phyloP scores from a whole-genome alignment of 1,140 invertebrate species.

The Drosophila quadrilineata region DNA sequence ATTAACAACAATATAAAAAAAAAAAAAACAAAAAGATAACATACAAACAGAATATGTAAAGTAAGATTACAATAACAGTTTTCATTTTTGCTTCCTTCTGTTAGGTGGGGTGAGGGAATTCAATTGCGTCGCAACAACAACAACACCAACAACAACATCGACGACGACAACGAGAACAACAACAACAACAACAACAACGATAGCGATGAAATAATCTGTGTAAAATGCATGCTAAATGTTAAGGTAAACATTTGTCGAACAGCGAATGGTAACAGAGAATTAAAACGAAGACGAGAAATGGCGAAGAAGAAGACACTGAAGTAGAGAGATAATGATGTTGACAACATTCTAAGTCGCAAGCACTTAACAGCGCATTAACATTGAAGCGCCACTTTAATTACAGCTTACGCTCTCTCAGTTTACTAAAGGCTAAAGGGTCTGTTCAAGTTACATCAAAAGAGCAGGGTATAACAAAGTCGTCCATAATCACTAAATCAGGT shows the following conservation, averaged over 20 bases:
- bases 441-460: too few relatives aligned
- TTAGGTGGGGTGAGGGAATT: background rate
- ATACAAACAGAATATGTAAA: too few relatives aligned
- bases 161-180: too few relatives aligned
- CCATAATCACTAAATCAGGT: background rate
- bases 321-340: background rate
- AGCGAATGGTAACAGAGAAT: background rate
- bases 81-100: too few relatives aligned
- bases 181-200: conserved; percentile 14
- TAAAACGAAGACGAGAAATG: too few relatives aligned
- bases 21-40: too few relatives aligned
- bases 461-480: background rate
- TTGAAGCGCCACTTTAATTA: background rate
- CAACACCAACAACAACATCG: conserved; percentile 7
- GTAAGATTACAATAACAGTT: conserved; percentile 7
- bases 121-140: conserved; percentile 24
- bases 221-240: conserved; percentile 35
- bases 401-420: too few relatives aligned
- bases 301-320: conserved; percentile 1
- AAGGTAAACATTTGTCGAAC: conserved; percentile 26
- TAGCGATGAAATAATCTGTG: conserved; percentile 12
- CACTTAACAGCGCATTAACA: background rate
- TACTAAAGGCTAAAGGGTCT: too few relatives aligned
- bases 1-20: conserved; percentile 4
- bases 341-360: background rate